A percentile compares a stretch with the other conserved stretches of the same genome.
Evolutionary conservation across 2,888 invertebrate genomes (phyloP).

Genomic region (Watsonalla binaria): DNA sequence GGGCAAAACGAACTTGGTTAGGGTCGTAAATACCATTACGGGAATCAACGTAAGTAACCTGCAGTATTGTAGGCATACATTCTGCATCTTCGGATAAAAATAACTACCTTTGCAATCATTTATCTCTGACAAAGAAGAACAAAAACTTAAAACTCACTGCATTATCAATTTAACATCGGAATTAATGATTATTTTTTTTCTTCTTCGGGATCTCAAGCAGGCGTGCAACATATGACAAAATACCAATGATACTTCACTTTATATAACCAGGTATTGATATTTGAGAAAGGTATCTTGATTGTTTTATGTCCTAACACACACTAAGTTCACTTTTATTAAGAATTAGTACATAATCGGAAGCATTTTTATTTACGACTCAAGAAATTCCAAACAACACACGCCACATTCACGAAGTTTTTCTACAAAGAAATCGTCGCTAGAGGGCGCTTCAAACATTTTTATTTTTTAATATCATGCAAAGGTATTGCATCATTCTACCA

Average conservation of each 20-base stretch:
- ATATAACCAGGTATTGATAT: conserved; percentile 33
- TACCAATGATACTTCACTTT: conserved; percentile 56
- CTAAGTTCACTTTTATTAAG: conserved; percentile 45
- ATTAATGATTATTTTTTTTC: conserved; percentile 72
- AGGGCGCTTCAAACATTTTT: conserved; percentile 36
- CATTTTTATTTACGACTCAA: conserved; percentile 77
- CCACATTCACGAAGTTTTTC: conserved; percentile 77
- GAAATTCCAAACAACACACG: conserved; percentile 78
- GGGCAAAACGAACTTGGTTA: not conserved
- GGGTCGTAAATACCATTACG: conserved; percentile 5
- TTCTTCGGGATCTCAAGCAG: conserved; percentile 71
- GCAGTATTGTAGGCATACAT: conserved; percentile 34
- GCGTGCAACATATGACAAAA: conserved; percentile 76
- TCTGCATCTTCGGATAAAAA: conserved; percentile 12
- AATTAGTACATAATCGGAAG: conserved; percentile 51
- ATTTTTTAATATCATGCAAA: conserved; percentile 3
- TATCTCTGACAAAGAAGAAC: conserved; percentile 19
- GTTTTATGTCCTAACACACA: conserved; percentile 45
- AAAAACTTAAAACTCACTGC: conserved; percentile 61
- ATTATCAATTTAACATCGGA: conserved; percentile 73
- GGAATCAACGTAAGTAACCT: conserved; percentile 46
- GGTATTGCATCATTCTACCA: not conserved
- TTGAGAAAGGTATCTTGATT: conserved; percentile 31
- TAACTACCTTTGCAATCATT: conserved; percentile 11
- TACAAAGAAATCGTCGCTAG: conserved; percentile 58